A percentile compares a stretch with the other conserved stretches of the same genome.
Conservation (phyloP, 1,140 invertebrate species). For the Grapholita molesta region DNA sequence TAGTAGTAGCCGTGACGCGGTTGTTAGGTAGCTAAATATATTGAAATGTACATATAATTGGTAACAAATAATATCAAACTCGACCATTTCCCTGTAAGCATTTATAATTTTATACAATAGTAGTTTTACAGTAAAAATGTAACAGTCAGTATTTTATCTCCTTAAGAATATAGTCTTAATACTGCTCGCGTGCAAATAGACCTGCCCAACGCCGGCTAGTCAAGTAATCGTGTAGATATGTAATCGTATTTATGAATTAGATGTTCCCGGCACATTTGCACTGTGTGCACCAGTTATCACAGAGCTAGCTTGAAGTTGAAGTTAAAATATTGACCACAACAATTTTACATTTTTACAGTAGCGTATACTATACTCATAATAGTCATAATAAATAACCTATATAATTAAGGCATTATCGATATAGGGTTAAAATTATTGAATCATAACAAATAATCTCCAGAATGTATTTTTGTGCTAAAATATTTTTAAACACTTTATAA, state of each 20-base stretch:
- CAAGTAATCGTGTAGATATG: too few species aligned
- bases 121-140: conserved; percentile 30
- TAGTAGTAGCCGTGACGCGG: not conserved
- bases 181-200: not conserved
- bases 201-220: too few species aligned
- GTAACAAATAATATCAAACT: conserved; percentile 30
- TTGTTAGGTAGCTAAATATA: conserved; percentile 21
- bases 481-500: not conserved
- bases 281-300: not conserved
- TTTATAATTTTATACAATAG: conserved; percentile 50
- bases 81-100: conserved; percentile 51
- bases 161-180: not conserved
- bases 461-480: not conserved
- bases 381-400: too few species aligned
- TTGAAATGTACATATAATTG: conserved; percentile 33
- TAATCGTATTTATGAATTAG: too few species aligned
- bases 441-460: too few species aligned
- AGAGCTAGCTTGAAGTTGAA: not conserved
- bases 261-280: too few species aligned
- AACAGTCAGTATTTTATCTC: not conserved
- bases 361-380: too few species aligned
- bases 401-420: not conserved
- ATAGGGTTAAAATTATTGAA: not conserved
- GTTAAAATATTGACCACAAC: not conserved
- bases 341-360: too few species aligned